Conservation (phyloP, 1,140 invertebrate genomes). For the Megalonaias nervosa region DNA sequence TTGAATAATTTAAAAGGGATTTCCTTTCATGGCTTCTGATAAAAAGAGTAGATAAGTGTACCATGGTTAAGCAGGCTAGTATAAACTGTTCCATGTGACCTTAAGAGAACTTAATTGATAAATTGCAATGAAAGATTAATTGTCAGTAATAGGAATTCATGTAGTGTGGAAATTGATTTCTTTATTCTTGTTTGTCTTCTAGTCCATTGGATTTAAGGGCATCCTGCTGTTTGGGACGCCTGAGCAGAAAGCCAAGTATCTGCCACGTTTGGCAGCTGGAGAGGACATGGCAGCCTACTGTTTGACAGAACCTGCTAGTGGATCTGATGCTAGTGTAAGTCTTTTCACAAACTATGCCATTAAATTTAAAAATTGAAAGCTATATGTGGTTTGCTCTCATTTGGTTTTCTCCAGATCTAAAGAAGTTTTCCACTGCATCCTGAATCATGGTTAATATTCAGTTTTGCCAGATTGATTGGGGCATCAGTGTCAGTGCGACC, state of each 20-base stretch:
- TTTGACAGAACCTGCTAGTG: conserved; percentile 71
- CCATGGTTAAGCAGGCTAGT: no score
- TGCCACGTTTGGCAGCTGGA: conserved; percentile 69
- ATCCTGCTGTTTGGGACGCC: conserved; percentile 83
- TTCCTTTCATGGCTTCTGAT: no score
- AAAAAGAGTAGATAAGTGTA: no score
- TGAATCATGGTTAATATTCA: no score
- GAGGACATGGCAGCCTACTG: conserved; percentile 70
- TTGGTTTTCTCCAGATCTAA: no score
- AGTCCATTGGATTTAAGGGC: conserved; percentile 81
- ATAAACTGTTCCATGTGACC: neutral
- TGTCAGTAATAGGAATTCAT: neutral
- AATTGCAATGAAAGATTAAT: neutral
- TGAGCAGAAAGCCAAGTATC: conserved; percentile 70
- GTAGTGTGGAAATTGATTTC: neutral
- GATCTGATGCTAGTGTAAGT: conserved; percentile 87
- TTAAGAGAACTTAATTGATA: neutral
- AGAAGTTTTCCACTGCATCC: no score
- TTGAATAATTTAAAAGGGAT: no score
- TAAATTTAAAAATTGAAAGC: no score
- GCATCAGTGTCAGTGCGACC: no score
- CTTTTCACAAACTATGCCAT: no score
- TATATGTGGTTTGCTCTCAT: no score
- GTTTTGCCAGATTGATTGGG: no score
- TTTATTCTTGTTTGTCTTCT: conserved; percentile 34